Evolutionary conservation across 1,140 invertebrate species (phyloP).

Genomic region (Manduca sexta): DNA sequence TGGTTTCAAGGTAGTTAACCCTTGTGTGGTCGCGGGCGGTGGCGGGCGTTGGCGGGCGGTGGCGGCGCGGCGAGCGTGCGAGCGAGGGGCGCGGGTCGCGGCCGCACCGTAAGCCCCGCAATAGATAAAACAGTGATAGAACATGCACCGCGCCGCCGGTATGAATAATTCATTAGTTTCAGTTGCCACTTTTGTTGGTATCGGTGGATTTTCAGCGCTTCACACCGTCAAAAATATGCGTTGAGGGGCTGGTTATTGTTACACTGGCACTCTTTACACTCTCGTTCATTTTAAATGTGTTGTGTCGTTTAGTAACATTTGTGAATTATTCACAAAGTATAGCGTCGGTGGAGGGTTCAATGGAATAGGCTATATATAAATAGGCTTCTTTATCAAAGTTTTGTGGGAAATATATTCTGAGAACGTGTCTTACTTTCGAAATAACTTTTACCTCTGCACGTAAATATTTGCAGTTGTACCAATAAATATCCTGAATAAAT

Average conservation of each 20-base stretch:
- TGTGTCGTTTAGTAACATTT: constrained; percentile 14
- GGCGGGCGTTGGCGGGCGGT: constrained; percentile 33
- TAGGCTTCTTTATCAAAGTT: background rate
- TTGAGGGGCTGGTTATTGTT: constrained; percentile 59
- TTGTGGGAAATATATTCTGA: background rate
- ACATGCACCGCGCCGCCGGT: constrained; percentile 66
- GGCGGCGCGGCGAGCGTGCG: constrained; percentile 22
- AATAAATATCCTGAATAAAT: too few species aligned
- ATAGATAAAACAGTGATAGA: constrained; percentile 74
- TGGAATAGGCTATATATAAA: background rate
- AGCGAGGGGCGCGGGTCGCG: constrained; percentile 37
- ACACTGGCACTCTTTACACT: constrained; percentile 38
- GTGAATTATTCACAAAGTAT: constrained; percentile 7
- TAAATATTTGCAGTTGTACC: too few species aligned
- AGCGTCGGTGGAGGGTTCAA: background rate
- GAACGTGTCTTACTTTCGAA: too few species aligned
- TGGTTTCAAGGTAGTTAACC: constrained; percentile 70
- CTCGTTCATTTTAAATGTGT: constrained; percentile 43
- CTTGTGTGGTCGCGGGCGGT: constrained; percentile 40
- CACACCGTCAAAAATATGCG: constrained; percentile 66
- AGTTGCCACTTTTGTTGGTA: constrained; percentile 71
- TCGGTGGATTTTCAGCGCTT: constrained; percentile 70
- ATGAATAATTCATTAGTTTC: constrained; percentile 73
- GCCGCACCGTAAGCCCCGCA: constrained; percentile 49
- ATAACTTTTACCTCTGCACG: too few species aligned